These are phyloP conservation scores for Drosophila nr. perissopoda DNA, from an alignment of 2,888 invertebrate genomes.

Conservation along the genomic window DNA sequence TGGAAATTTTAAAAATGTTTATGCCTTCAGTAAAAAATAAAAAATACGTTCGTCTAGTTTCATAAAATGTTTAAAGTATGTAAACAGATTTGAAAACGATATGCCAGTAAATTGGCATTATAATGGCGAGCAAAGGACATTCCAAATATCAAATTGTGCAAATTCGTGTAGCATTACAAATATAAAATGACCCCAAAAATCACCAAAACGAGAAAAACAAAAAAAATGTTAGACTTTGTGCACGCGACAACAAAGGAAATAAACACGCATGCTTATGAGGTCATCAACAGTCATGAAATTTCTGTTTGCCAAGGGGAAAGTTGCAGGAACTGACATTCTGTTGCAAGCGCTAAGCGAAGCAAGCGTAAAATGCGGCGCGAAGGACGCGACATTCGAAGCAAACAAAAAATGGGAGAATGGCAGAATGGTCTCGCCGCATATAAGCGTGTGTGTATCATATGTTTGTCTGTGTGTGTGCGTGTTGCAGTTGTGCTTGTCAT, in stretches of 20 bases:
- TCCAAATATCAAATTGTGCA: constrained; percentile 17
- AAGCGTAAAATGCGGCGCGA: constrained; percentile 40
- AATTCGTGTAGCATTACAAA: constrained; percentile 20
- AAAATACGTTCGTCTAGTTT: background rate
- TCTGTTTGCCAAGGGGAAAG: constrained; percentile 34
- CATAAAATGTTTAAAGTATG: background rate
- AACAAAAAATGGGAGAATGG: background rate
- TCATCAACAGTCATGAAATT: constrained; percentile 73
- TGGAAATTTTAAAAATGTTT: background rate
- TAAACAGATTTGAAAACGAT: background rate
- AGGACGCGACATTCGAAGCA: constrained; percentile 34
- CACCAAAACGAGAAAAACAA: background rate
- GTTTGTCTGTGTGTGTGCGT: constrained; percentile 23
- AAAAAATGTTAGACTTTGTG: constrained; percentile 10
- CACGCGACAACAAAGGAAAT: constrained; percentile 58
- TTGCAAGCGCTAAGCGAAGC: constrained; percentile 37
- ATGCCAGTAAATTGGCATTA: background rate
- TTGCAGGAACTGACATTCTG: constrained; percentile 48
- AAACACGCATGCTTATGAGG: constrained; percentile 78
- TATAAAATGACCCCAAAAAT: background rate
- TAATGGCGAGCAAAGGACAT: constrained; percentile 7
- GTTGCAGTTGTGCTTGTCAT: constrained; percentile 68
- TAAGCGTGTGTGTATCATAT: constrained; percentile 10
- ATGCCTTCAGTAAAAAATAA: background rate
- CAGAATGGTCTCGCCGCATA: constrained; percentile 4